Percentiles rank a stretch among this genome's conserved stretches.
These are phyloP conservation scores for Agrochola lychnidis DNA, from an alignment of 2,888 invertebrate species.

Conservation along the genomic window DNA sequence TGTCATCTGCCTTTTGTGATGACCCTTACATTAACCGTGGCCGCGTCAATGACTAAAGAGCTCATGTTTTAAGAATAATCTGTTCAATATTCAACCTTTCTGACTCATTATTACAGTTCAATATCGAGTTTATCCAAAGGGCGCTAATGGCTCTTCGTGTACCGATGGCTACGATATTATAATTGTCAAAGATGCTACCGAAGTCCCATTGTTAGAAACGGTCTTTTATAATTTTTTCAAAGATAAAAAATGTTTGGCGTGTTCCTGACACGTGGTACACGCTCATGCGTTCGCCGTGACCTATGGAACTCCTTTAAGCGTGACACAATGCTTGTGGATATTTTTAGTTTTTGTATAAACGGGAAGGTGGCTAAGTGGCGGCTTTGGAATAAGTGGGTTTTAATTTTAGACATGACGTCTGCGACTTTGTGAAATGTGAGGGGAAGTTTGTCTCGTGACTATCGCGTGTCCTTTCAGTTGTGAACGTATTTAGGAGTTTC, in stretches of 20 bases:
- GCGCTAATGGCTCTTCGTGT: constrained; percentile 77
- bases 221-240: constrained; percentile 89
- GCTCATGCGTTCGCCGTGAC: constrained; percentile 87
- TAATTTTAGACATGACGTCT: constrained; percentile 90
- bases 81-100: constrained; percentile 77
- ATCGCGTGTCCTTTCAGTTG: constrained; percentile 84
- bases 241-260: constrained; percentile 90
- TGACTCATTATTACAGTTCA: constrained; percentile 76
- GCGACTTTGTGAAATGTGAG: constrained; percentile 84
- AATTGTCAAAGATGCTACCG: constrained; percentile 91
- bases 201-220: constrained; percentile 87
- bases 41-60: constrained; percentile 73
- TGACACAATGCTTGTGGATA: constrained; percentile 88
- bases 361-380: constrained; percentile 90
- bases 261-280: constrained; percentile 89
- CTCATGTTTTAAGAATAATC: constrained; percentile 67
- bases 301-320: constrained; percentile 89
- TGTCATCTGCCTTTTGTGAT: constrained; percentile 90
- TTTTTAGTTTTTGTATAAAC: constrained; percentile 89
- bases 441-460: constrained; percentile 87
- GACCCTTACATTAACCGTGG: constrained; percentile 89
- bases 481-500: constrained; percentile 75
- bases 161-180: constrained; percentile 84
- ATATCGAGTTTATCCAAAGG: constrained; percentile 66
- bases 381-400: constrained; percentile 89